Evolutionary conservation across 1,140 invertebrate genomes (phyloP), one percentile per base, ranked within the genome.

Genomic region (Forficula auricularia): DNA sequence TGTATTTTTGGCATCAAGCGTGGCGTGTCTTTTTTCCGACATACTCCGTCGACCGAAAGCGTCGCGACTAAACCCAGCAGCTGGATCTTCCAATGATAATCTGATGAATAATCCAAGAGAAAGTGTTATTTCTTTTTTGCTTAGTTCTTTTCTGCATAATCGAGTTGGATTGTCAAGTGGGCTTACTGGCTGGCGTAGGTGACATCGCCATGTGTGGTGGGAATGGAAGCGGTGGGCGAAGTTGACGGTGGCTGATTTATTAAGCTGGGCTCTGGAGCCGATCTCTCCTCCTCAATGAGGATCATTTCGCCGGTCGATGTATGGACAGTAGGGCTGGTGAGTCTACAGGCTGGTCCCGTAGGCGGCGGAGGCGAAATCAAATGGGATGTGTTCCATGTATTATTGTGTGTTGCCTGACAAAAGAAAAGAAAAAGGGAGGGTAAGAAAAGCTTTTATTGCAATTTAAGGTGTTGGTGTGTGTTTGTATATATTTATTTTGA

Each of bases 1-100:
- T 1, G 88, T 94, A 53, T 73, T 79, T 59, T 87, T 83, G n/a
- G 91, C 89, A 65, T 96, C 90, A 27, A 92, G 62, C 9, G 88
- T 85, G 0, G 89, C 89, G 60, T 94, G 88, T 36, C 91, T 67
- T 59, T 96, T 96, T 62, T 97, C 92, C 1, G 89, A 95, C 81
- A 98, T 96, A 59, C 88, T 94, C 61, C 94, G 87, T 18, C 91
- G 66, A 0, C 91, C 91, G 48, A 96, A 75, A 7, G 88, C 90
- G 63, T 96, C 91, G 30, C 92, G 67, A 16, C 77, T 75, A 56
- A 86, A 86, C 38, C 75, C 73, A 52, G 73, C 72, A 22, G 68
- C 62, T 0, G 67, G 67, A 14, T 72, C 81, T 49, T 80, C 79
- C 40, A 83, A 54, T 4, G 82, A 85, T 38, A 82, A 66, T 54